These are phyloP conservation scores for Zaprionus lachaisei DNA, from an alignment of 1,140 invertebrate species.

Conservation along the genomic window DNA sequence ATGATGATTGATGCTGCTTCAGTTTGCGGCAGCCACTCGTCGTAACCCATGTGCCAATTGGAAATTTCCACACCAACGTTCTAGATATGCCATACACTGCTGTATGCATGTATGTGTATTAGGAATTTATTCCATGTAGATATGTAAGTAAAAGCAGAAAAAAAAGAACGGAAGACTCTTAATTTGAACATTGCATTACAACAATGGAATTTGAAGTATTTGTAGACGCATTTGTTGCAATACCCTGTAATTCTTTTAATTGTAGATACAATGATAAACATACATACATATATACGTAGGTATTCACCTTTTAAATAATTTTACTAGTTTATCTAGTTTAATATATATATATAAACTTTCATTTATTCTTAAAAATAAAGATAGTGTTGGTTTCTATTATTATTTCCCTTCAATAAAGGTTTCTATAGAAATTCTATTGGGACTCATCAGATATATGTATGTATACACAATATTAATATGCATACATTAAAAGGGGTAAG, in stretches of 20 bases:
- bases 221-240: not conserved
- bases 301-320: no score
- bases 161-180: not conserved
- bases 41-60: slow-evolving; percentile 16
- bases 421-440: no score
- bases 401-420: no score
- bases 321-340: no score
- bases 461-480: no score
- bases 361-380: no score
- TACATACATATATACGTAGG: no score
- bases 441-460: no score
- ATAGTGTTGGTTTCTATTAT: no score
- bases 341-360: no score
- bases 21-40: slow-evolving; percentile 13
- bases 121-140: slow-evolving; percentile 1
- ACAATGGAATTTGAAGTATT: not conserved
- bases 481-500: no score
- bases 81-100: not conserved
- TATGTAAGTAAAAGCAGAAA: not conserved
- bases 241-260: not conserved
- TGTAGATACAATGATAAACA: no score
- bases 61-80: slow-evolving; percentile 9
- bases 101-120: not conserved
- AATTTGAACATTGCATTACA: not conserved
- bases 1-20: slow-evolving; percentile 51